phyloP scores from a whole-genome alignment of 2,888 invertebrate genomes.

The Crepidodera aurea region DNA sequence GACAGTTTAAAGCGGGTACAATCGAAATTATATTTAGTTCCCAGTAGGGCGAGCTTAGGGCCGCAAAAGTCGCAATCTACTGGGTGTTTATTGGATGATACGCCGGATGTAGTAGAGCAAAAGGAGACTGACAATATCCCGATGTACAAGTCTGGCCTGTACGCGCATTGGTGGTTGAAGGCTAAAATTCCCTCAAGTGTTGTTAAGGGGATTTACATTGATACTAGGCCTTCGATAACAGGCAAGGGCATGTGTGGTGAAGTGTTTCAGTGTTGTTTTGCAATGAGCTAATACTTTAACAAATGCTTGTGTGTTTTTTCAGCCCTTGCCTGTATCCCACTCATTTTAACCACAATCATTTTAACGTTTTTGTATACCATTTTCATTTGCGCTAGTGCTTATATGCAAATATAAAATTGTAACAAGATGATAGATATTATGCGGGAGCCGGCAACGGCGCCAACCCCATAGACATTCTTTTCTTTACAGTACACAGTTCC shows the following conservation, averaged over 20 bases:
- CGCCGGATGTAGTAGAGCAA: conserved; percentile 35
- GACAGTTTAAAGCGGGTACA: conserved; percentile 66
- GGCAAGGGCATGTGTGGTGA: conserved; percentile 60
- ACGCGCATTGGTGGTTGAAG: conserved; percentile 94
- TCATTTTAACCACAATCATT: conserved; percentile 29
- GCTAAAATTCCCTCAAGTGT: conserved; percentile 77
- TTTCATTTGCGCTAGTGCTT: no score
- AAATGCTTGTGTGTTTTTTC: conserved; percentile 43
- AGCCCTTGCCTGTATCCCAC: conserved; percentile 50
- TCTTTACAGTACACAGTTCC: no score
- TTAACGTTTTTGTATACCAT: conserved; percentile 2
- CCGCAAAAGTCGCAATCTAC: conserved; percentile 53
- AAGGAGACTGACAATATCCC: conserved; percentile 52
- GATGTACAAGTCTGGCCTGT: conserved; percentile 82
- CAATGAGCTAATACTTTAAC: conserved; percentile 26
- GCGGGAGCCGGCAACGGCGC: no score
- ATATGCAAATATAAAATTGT: no score
- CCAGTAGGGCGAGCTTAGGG: conserved; percentile 26
- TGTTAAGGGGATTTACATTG: conserved; percentile 61
- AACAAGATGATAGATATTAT: no score
- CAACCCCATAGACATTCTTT: no score
- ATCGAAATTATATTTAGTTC: conserved; percentile 60
- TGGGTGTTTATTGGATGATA: conserved; percentile 47
- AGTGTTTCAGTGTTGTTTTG: conserved; percentile 20
- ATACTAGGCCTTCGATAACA: conserved; percentile 56